Conservation (phyloP, 2,113 vertebrate genomes). For the Archocentrus centrarchus region DNA sequence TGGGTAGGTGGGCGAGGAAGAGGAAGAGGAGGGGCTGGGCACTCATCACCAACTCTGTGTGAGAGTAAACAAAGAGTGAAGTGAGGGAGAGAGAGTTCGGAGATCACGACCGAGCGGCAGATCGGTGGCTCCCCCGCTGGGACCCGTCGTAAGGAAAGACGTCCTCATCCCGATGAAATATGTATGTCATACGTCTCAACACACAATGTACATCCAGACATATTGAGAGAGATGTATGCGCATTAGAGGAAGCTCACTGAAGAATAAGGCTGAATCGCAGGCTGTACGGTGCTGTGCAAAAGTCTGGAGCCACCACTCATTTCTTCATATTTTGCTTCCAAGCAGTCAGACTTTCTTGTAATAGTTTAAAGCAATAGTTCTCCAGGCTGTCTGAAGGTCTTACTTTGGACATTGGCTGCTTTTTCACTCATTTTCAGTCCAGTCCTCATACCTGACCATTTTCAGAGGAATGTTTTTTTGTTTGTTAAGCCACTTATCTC, state of each 20-base stretch:
- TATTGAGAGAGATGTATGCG: background rate
- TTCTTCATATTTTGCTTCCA: background rate
- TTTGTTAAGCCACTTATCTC: no score
- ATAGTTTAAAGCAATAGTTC: background rate
- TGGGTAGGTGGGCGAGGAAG: conserved; percentile 47
- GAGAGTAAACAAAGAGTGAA: conserved; percentile 81
- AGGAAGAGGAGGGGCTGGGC: conserved; percentile 42
- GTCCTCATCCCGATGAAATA: conserved; percentile 53
- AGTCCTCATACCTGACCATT: no score
- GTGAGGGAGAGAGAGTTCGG: conserved; percentile 50
- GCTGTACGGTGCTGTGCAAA: background rate
- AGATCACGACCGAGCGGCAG: conserved; percentile 60
- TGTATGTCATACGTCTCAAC: conserved; percentile 6
- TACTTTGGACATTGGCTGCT: background rate
- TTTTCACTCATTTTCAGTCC: background rate
- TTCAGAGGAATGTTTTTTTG: no score
- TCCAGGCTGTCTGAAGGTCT: background rate
- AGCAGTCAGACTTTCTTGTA: background rate
- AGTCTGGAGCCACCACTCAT: background rate
- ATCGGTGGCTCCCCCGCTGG: conserved; percentile 50
- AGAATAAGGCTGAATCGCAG: background rate
- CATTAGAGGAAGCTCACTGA: background rate
- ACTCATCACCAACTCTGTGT: conserved; percentile 75
- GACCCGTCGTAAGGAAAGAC: background rate
- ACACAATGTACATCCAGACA: background rate